Evolutionary conservation across 1,140 invertebrate genomes (phyloP).

Genomic region (Papilio polytes): DNA sequence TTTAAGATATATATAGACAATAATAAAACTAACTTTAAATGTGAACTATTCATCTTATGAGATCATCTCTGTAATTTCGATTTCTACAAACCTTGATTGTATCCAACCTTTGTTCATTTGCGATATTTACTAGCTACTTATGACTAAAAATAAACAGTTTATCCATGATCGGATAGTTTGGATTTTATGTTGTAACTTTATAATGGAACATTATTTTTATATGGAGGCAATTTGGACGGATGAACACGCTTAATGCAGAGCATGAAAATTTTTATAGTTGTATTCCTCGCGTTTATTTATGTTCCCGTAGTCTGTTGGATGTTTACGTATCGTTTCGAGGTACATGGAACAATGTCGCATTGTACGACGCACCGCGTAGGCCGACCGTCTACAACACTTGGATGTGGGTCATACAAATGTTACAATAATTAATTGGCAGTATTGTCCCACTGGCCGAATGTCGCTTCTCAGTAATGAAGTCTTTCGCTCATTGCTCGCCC

Average conservation of each 20-base stretch:
- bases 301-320: conserved; percentile 34
- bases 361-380: conserved; percentile 62
- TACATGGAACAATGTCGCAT: conserved; percentile 65
- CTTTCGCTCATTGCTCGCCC: conserved; percentile 21
- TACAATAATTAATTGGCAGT: conserved; percentile 59
- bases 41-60: background rate
- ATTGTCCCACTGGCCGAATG: conserved; percentile 50
- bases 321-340: conserved; percentile 59
- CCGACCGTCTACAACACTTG: conserved; percentile 42
- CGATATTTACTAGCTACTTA: background rate
- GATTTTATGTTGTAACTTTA: conserved; percentile 23
- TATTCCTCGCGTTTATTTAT: conserved; percentile 14
- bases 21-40: conserved; percentile 4
- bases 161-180: background rate
- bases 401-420: conserved; percentile 59
- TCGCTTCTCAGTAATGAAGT: conserved; percentile 41
- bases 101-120: conserved; percentile 4
- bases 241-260: background rate
- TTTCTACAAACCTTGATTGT: conserved; percentile 11
- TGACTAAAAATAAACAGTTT: background rate
- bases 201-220: conserved; percentile 23
- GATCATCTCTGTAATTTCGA: conserved; percentile 16
- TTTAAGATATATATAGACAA: background rate
- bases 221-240: conserved; percentile 13
- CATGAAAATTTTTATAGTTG: background rate